A percentile compares a stretch with the other conserved stretches of the same genome.
phyloP scores from a whole-genome alignment of 2,113 vertebrate genomes.

The Uria lomvia region DNA sequence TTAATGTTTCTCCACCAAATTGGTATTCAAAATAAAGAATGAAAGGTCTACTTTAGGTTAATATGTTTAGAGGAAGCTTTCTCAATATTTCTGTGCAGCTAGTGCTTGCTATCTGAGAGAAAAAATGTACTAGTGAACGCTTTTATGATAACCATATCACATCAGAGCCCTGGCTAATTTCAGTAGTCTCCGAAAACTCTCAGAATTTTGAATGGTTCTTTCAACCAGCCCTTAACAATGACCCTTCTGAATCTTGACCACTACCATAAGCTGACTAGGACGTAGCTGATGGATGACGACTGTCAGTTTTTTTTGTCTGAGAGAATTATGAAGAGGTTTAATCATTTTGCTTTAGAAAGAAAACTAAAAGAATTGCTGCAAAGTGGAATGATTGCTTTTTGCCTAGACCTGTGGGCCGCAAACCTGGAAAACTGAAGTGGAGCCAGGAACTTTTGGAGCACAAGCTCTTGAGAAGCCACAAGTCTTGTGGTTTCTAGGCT shows the following conservation, averaged over 20 bases:
- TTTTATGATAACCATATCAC: neutral
- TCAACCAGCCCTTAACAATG: neutral
- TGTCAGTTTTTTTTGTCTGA: neutral
- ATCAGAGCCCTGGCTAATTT: neutral
- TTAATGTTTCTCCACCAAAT: neutral
- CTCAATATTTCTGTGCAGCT: neutral
- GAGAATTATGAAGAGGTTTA: neutral
- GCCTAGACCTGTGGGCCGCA: neutral
- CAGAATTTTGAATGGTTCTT: neutral
- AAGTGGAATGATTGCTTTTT: neutral
- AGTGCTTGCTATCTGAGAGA: neutral
- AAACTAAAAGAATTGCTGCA: neutral
- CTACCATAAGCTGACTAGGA: neutral
- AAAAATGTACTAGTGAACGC: neutral
- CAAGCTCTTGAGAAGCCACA: neutral
- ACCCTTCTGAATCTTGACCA: neutral
- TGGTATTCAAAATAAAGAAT: neutral
- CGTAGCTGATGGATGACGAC: neutral
- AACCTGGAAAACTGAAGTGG: neutral
- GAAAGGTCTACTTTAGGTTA: neutral
- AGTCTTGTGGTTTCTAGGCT: neutral
- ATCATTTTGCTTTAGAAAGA: neutral
- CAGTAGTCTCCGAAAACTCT: neutral
- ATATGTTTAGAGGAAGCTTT: neutral
- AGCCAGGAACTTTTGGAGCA: neutral